A percentile compares a stretch with the other conserved stretches of the same genome.
phyloP scores from a whole-genome alignment of 2,797 vertebrate species.

The Betta splendens region DNA sequence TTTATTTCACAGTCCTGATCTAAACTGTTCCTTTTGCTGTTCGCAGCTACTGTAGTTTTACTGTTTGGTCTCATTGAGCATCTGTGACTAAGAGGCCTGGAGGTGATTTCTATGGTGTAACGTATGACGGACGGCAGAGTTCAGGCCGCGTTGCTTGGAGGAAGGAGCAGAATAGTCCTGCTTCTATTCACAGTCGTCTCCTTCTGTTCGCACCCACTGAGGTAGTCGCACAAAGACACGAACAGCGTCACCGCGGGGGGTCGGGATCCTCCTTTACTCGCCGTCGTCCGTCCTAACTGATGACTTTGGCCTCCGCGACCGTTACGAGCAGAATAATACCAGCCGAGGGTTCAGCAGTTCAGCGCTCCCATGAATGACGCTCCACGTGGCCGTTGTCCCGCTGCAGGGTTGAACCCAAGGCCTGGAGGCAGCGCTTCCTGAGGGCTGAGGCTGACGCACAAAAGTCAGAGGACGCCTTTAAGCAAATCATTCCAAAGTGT shows the following conservation, averaged over 20 bases:
- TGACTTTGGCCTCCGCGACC: slow-evolving; percentile 47
- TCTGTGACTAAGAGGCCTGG: no score
- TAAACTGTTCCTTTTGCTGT: no score
- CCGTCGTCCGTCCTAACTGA: slow-evolving; percentile 41
- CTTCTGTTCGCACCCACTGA: no score
- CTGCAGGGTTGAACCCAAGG: slow-evolving; percentile 23
- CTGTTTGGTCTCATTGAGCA: no score
- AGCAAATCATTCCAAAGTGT: slow-evolving; percentile 28
- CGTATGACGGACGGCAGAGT: no score
- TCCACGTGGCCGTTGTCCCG: slow-evolving; percentile 20
- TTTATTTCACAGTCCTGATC: no score
- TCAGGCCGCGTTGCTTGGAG: no score
- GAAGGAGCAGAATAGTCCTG: no score
- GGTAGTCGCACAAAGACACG: slow-evolving; percentile 22
- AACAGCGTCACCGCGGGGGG: slow-evolving; percentile 24
- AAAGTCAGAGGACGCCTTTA: slow-evolving; percentile 14
- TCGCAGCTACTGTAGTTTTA: no score
- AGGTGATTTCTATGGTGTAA: no score
- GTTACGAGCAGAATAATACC: slow-evolving; percentile 46
- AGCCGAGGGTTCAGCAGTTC: slow-evolving; percentile 69
- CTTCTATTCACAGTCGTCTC: no score
- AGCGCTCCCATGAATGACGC: slow-evolving; percentile 62
- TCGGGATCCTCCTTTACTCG: slow-evolving; percentile 22
- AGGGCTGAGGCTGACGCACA: no score
- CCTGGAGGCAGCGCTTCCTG: slow-evolving; percentile 42